A percentile compares a stretch with the other conserved stretches of the same genome.
These are phyloP conservation scores for Phainopepla nitens DNA, from an alignment of 2,113 vertebrate species.

Conservation along the genomic window DNA sequence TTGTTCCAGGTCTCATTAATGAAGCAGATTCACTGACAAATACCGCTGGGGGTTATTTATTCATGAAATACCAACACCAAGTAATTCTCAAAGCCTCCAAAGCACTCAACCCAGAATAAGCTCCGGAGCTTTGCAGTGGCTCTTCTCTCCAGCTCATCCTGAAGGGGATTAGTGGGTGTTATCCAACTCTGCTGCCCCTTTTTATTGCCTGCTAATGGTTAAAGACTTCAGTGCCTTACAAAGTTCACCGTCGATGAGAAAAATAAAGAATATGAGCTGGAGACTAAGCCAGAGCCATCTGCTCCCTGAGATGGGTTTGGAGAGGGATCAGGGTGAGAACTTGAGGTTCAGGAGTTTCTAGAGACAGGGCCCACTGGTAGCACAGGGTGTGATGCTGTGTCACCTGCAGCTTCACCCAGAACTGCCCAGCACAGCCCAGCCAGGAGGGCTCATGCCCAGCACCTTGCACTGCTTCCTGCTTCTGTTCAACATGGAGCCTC, in stretches of 20 bases:
- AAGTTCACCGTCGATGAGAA: not conserved
- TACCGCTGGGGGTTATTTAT: conserved; percentile 49
- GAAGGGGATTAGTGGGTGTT: conserved; percentile 38
- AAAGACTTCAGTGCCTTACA: not conserved
- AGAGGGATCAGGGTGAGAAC: not conserved
- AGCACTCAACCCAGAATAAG: not conserved
- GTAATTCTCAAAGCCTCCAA: not conserved
- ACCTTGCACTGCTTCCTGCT: rapidly evolving
- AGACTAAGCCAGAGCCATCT: not conserved
- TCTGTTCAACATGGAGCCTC: not conserved
- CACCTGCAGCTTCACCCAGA: not conserved
- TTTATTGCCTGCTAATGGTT: conserved; percentile 23
- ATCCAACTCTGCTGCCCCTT: conserved; percentile 18
- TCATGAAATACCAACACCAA: conserved; percentile 41
- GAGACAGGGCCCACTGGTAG: not conserved
- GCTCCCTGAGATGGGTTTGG: not conserved
- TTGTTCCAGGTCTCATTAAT: not conserved
- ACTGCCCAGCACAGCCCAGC: not conserved
- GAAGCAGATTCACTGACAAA: conserved; percentile 31
- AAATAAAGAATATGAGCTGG: not conserved
- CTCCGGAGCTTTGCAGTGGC: not conserved
- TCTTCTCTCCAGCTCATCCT: not conserved
- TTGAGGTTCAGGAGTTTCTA: not conserved
- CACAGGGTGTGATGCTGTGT: not conserved
- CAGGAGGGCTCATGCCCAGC: not conserved